Base-by-base conservation (phyloP, 2,888 invertebrate species). In the Xestia ashworthii region DNA sequence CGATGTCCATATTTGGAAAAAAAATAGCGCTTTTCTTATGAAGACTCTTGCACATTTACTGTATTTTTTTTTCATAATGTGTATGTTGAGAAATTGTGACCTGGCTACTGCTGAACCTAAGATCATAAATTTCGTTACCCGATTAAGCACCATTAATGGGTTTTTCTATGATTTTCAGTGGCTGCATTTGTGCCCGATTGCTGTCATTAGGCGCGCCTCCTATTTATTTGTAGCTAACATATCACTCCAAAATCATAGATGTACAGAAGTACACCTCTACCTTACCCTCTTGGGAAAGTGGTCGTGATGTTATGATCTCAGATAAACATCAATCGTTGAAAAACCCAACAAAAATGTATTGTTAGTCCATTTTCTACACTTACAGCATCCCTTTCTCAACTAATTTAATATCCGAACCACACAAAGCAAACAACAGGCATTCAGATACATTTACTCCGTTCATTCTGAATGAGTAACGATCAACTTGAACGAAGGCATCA, bases 401-500 rank as follows among this genome's bases (percentile, higher is more conserved):
- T 19, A 85, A 81, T 85, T 76, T 76, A 72, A 90, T 87, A 84
- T 85, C 86, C 65, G 55, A 69, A 69, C 67, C 67, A 50, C 65
- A 82, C 72, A 87, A 75, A 84, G 71, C 81, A 76, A 86, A 86
- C 83, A 86, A 72, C 73, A 76, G 60, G 74, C 65, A 58, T 66
- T 55, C 81, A 66, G 72, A 83, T 76, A 84, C 84, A 84, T 86
- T 79, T 80, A 86, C 79, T 71, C n/a, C 83, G 78, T 82, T 74
- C 84, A 81, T 78, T 78, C 71, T 81, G 80, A 80, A 82, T 88
- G 86, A 88, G 84, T 89, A 86, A 87, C 76, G 82, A 74, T 53
- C 79, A 64, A 76, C 79, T 83, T 78, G 78, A 83, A 81, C 81
- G 83, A 83, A 80, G 78, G 65, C 88, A 90, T 91, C 82, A 86